Conservation (phyloP, 2,888 invertebrate species). For the Agapetus fuscipes region DNA sequence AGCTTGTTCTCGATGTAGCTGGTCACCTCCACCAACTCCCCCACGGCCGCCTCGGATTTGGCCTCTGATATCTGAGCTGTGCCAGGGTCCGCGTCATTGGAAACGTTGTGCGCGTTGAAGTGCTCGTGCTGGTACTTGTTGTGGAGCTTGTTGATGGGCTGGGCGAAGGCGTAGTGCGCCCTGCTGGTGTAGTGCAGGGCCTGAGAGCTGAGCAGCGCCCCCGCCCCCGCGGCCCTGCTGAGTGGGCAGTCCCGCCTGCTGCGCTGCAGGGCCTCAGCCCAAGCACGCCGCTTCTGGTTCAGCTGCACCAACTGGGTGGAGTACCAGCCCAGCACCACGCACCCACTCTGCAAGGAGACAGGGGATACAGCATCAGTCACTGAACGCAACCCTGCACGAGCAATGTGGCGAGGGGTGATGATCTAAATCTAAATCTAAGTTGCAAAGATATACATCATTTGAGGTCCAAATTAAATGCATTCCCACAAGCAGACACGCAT, state of each 20-base stretch:
- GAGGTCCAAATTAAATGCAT: too few species aligned
- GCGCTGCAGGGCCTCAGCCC: constrained; percentile 4
- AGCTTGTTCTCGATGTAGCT: constrained; percentile 51
- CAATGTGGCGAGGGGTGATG: too few species aligned
- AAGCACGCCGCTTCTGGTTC: constrained; percentile 24
- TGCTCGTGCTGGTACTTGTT: background rate
- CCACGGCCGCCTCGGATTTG: constrained; percentile 24
- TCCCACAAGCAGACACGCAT: too few species aligned
- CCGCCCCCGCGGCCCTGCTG: constrained; percentile 2
- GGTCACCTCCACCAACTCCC: constrained; percentile 41
- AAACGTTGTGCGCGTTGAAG: constrained; percentile 1
- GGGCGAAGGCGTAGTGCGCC: constrained; percentile 24
- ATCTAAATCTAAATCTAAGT: too few species aligned
- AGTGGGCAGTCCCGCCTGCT: constrained; percentile 9
- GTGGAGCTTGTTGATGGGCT: constrained; percentile 1
- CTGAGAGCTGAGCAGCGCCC: constrained; percentile 14
- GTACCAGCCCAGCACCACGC: constrained; percentile 52
- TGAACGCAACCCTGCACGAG: too few species aligned
- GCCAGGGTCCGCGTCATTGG: constrained; percentile 3
- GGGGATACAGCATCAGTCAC: constrained; percentile 12
- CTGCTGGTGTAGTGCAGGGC: constrained; percentile 19
- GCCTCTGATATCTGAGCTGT: background rate
- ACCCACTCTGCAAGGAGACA: constrained; percentile 43
- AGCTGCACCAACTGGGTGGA: constrained; percentile 46
- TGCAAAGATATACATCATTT: too few species aligned